These are phyloP conservation scores for Sebastes schlegelii DNA, from an alignment of 2,113 vertebrate genomes.

Conservation along the genomic window DNA sequence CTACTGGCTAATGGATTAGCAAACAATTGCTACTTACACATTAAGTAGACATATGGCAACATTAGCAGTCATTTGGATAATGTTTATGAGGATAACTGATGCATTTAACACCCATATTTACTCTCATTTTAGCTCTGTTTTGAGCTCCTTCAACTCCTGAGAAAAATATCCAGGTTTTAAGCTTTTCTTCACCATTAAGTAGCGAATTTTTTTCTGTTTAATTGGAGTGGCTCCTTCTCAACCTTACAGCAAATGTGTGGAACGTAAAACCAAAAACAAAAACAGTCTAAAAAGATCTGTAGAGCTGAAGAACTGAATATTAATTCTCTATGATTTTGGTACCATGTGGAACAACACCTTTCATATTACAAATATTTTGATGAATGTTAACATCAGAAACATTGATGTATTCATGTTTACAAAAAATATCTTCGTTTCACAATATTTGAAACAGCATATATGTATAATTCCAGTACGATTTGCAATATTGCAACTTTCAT, in stretches of 20 bases:
- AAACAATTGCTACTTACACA: background rate
- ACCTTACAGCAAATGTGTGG: background rate
- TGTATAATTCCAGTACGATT: background rate
- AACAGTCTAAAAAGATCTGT: background rate
- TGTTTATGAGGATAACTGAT: background rate
- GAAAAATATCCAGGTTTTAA: background rate
- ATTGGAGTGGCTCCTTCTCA: background rate
- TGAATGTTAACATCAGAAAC: background rate
- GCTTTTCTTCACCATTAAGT: background rate
- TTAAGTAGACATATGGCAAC: background rate
- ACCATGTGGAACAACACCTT: background rate
- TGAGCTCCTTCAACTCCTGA: background rate
- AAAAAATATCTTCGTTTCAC: background rate
- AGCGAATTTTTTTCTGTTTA: background rate
- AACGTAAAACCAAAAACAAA: background rate
- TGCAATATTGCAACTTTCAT: background rate
- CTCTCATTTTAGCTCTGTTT: background rate
- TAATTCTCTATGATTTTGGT: background rate
- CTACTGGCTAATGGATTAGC: background rate
- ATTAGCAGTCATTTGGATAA: background rate
- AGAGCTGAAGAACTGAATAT: background rate
- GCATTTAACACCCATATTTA: background rate
- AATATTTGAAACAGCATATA: conserved; percentile 8
- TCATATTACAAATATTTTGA: background rate
- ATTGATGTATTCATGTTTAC: background rate